Percentiles rank a stretch among this genome's conserved stretches.
These are phyloP conservation scores for Mamestra configurata DNA, from an alignment of 1,140 invertebrate genomes.

Conservation along the genomic window DNA sequence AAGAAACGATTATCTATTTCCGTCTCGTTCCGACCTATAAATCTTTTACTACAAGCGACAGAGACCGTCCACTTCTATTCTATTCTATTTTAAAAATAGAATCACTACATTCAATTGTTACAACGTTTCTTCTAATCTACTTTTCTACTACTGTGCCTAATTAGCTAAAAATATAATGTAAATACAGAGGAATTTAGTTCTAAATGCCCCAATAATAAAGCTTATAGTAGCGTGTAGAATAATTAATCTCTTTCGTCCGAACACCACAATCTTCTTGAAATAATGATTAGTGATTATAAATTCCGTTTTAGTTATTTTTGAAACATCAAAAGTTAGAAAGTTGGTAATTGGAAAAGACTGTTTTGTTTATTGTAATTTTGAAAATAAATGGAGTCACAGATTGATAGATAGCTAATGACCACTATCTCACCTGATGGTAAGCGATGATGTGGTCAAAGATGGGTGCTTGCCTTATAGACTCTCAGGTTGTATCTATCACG, in stretches of 20 bases:
- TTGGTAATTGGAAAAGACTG: neutral
- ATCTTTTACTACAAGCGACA: neutral
- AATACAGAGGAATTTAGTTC: neutral
- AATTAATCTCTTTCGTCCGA: conserved; percentile 25
- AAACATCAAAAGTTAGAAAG: conserved; percentile 3
- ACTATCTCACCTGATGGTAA: too few relatives aligned
- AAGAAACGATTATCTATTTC: conserved; percentile 10
- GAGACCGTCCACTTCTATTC: conserved; percentile 19
- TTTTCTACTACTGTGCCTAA: conserved; percentile 32
- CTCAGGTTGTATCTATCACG: too few relatives aligned
- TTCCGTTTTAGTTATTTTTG: conserved; percentile 31
- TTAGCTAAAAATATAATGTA: conserved; percentile 4
- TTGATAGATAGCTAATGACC: too few relatives aligned
- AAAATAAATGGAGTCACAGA: too few relatives aligned
- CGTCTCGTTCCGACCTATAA: neutral
- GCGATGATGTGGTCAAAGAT: too few relatives aligned
- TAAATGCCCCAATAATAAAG: neutral
- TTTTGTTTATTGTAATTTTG: neutral
- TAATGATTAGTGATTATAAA: conserved; percentile 44
- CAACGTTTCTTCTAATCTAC: conserved; percentile 31
- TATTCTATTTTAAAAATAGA: conserved; percentile 11
- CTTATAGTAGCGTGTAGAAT: neutral
- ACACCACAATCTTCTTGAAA: conserved; percentile 30
- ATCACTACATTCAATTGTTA: conserved; percentile 29
- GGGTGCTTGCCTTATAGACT: too few relatives aligned